These are phyloP conservation scores for Ochropleura plecta DNA, from an alignment of 2,888 invertebrate genomes.

Conservation along the genomic window DNA sequence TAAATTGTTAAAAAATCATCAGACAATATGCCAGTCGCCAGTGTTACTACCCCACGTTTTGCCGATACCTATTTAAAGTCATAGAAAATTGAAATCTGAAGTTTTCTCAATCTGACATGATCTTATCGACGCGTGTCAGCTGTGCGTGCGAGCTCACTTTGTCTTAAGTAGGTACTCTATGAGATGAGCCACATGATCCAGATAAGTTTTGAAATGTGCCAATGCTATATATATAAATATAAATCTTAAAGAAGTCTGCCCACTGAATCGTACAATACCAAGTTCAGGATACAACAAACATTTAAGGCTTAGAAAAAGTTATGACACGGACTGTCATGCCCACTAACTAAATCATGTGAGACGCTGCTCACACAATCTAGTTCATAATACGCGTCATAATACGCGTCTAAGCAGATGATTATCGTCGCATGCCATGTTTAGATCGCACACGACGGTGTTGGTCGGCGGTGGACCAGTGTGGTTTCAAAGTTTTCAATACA, in stretches of 20 bases:
- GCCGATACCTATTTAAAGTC: conserved; percentile 10
- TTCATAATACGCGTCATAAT: neutral
- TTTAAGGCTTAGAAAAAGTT: neutral
- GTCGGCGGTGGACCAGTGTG: neutral
- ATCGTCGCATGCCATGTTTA: neutral
- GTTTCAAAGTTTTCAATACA: neutral
- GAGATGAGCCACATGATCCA: conserved; percentile 44
- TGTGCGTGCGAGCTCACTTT: conserved; percentile 9
- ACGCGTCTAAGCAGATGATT: too few relatives aligned
- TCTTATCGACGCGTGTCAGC: conserved; percentile 11
- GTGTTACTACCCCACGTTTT: neutral
- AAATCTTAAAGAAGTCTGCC: conserved; percentile 19
- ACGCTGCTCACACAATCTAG: neutral
- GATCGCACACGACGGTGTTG: neutral
- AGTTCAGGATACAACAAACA: neutral
- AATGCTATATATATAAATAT: neutral
- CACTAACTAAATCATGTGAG: neutral
- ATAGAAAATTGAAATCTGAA: conserved; percentile 39
- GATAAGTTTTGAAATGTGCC: conserved; percentile 34
- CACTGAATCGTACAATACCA: neutral
- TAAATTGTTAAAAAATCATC: neutral
- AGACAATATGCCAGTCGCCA: neutral
- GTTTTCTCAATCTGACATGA: conserved; percentile 12
- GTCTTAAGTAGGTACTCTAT: conserved; percentile 21
- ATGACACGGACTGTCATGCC: neutral